These are phyloP conservation scores for Nansenia antarctica DNA, from an alignment of 2,113 vertebrate genomes.

Conservation along the genomic window DNA sequence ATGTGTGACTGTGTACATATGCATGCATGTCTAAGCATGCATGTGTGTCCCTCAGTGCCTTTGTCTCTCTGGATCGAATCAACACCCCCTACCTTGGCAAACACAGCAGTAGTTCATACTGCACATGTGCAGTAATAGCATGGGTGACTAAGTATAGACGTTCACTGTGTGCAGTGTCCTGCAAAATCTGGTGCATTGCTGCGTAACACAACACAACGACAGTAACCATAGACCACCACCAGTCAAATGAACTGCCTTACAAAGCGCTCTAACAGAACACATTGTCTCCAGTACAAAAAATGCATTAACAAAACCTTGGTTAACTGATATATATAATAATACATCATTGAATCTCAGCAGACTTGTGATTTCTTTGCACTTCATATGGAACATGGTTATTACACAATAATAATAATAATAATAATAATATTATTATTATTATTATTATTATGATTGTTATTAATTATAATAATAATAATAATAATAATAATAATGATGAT, in stretches of 20 bases:
- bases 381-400: too few species aligned
- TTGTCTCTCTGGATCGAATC: conserved; percentile 17
- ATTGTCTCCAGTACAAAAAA: too few species aligned
- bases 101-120: conserved; percentile 8
- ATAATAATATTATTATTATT: too few species aligned
- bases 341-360: too few species aligned
- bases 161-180: neutral
- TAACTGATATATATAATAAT: too few species aligned
- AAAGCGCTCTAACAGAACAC: neutral
- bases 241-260: neutral
- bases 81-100: conserved; percentile 18
- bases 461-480: too few species aligned
- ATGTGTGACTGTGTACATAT: conserved; percentile 15
- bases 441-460: too few species aligned
- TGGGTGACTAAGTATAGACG: neutral
- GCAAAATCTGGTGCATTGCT: neutral
- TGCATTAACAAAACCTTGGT: too few species aligned
- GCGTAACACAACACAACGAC: neutral
- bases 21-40: conserved; percentile 6
- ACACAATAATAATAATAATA: too few species aligned
- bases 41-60: conserved; percentile 8
- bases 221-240: neutral
- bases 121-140: conserved; percentile 13
- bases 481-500: too few species aligned
- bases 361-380: too few species aligned